Evolutionary conservation across 1,140 invertebrate genomes (phyloP), one percentile per base, ranked within the genome.

Genomic region (Pogonomyrmex barbatus): DNA sequence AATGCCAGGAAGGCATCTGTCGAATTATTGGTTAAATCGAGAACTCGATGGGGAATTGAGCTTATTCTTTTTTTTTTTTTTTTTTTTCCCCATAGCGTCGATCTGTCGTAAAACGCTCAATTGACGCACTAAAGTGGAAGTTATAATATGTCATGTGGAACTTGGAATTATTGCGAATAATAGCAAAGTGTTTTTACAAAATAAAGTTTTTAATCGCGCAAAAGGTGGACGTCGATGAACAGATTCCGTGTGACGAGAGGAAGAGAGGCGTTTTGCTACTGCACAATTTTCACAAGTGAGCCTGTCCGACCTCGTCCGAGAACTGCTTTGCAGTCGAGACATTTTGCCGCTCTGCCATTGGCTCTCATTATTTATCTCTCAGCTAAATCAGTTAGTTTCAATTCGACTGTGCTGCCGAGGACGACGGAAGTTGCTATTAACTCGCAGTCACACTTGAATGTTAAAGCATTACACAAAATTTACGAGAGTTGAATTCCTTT

Each of bases 331-430:
- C 93, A 95, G 94, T 94, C 94, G 93, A 93, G 93, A 88, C 94
- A 92, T 92, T 93, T 47, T 93, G 93, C 93, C 93, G 93, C 94
- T 95, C 94, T 95, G 93, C 93, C 91, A 95, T 95, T 95, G 94
- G 93, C 94, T 95, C 94, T 95, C 94, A 95, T 95, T 95, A 95
- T 95, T 94, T 88, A 94, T 94, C 93, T 95, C 93, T 94, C 91
- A 94, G 92, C 90, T 91, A 76, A 84, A 84, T 86, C 75, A 83
- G 47, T 88, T 86, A 86, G 50, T 56, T 60, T 62, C 45, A 30
- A 17, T 17, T 75, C 54, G 88, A 82, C 76, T 73, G 83, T 60
- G 68, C 63, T 47, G 56, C 60, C 67, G 47, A 79, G 47, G n/a
- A 84, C 70, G 71, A 60, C 70, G 68, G 30, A 56, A 58, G 56